Percentiles rank a stretch among this genome's conserved stretches.
Conservation (phyloP, 2,113 vertebrate genomes). For the Cebus imitator region DNA sequence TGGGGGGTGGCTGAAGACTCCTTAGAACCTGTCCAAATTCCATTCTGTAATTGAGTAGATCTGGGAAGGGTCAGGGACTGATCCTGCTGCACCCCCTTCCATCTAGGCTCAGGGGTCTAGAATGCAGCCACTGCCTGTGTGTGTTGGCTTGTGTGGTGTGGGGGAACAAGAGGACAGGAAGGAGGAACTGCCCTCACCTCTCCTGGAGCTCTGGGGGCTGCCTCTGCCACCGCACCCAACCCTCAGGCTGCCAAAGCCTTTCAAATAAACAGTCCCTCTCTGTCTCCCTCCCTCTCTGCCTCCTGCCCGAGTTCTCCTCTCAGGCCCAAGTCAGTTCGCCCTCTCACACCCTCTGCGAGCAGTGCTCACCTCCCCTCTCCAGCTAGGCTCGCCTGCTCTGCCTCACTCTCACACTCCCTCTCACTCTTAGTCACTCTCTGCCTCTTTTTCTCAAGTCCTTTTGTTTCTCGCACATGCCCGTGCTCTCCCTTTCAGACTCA, state of each 20-base stretch:
- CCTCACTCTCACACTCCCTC: conserved; percentile 61
- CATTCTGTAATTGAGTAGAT: conserved; percentile 28
- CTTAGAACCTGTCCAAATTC: conserved; percentile 42
- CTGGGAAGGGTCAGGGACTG: background rate
- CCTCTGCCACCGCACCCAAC: conserved; percentile 27
- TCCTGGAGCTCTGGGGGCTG: conserved; percentile 25
- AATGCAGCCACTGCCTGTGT: conserved; percentile 34
- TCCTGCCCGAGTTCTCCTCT: background rate
- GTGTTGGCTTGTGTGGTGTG: background rate
- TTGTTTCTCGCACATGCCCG: conserved; percentile 74
- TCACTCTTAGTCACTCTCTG: conserved; percentile 73
- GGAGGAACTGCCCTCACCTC: conserved; percentile 27
- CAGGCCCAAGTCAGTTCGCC: background rate
- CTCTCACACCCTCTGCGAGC: conserved; percentile 5
- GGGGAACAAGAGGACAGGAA: background rate
- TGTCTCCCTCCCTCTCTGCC: background rate
- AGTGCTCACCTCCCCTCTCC: conserved; percentile 8
- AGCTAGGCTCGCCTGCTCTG: conserved; percentile 9
- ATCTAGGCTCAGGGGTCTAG: conserved; percentile 19
- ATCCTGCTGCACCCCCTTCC: background rate
- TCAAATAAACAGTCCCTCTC: conserved; percentile 41
- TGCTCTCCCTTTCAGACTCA: conserved; percentile 67
- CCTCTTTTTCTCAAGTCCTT: conserved; percentile 78
- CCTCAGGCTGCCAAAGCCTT: conserved; percentile 50
- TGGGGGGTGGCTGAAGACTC: background rate